Percentiles rank a stretch among this genome's conserved stretches.
These are phyloP conservation scores for Paratilapia polleni DNA, from an alignment of 2,113 vertebrate genomes.

Conservation along the genomic window DNA sequence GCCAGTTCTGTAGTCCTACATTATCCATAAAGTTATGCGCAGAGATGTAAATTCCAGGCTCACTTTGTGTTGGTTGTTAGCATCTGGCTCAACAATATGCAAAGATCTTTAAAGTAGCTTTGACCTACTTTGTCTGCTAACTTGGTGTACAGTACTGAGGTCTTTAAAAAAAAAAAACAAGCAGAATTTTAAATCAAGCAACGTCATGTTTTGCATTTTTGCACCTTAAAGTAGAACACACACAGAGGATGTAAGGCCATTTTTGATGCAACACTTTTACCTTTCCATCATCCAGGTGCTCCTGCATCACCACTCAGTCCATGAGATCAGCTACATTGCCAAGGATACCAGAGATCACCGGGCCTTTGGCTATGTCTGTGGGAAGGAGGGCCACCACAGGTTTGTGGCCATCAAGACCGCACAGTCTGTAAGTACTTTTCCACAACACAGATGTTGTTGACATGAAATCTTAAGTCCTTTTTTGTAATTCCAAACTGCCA, in stretches of 20 bases:
- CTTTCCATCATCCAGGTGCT: slow-evolving; percentile 81
- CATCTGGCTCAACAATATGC: slow-evolving; percentile 44
- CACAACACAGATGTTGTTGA: neutral
- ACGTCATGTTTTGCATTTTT: neutral
- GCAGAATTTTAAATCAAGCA: slow-evolving; percentile 16
- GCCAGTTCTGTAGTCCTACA: neutral
- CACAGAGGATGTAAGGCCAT: neutral
- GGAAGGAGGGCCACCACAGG: slow-evolving; percentile 95
- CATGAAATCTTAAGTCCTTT: neutral
- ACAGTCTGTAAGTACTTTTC: slow-evolving; percentile 86
- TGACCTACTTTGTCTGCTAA: slow-evolving; percentile 60
- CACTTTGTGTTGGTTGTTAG: slow-evolving; percentile 24
- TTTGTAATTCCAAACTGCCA: neutral
- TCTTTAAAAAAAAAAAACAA: no score
- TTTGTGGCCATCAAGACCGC: slow-evolving; percentile 98
- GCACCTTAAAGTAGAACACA: neutral
- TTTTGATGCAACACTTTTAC: neutral
- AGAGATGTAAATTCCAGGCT: slow-evolving; percentile 10
- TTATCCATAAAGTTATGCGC: neutral
- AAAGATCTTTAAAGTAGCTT: slow-evolving; percentile 55
- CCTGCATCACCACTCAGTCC: slow-evolving; percentile 95
- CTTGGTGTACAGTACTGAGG: slow-evolving; percentile 2
- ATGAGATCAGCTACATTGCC: slow-evolving; percentile 98
- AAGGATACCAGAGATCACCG: slow-evolving; percentile 97
- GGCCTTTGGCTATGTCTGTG: slow-evolving; percentile 96